These are phyloP conservation scores for cattle (Bos taurus) DNA, from an alignment of 2,113 vertebrate species.

Conservation along the genomic window ARS-UCD2.0 NC_037349.1:23819001-23819500, in stretches of 20 bases:
- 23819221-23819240: too few species aligned
- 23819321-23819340: not conserved
- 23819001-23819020: too few species aligned
- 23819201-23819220: too few species aligned
- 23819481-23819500: not conserved
- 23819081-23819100: too few species aligned
- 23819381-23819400: not conserved
- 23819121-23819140: too few species aligned
- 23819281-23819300: not conserved
- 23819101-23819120: too few species aligned
- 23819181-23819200: too few species aligned
- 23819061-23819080: too few species aligned
- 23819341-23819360: not conserved
- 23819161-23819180: too few species aligned
- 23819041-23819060: too few species aligned
- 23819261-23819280: not conserved
- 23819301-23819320: not conserved
- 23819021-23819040: too few species aligned
- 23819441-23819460: not conserved
- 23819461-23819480: not conserved
- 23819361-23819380: not conserved
- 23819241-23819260: not conserved
- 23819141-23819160: too few species aligned
- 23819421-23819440: not conserved
- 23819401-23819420: not conserved